Percentiles rank a stretch among this genome's conserved stretches.
phyloP scores from a whole-genome alignment of 1,140 invertebrate species.

The Hylaeus anthracinus region DNA sequence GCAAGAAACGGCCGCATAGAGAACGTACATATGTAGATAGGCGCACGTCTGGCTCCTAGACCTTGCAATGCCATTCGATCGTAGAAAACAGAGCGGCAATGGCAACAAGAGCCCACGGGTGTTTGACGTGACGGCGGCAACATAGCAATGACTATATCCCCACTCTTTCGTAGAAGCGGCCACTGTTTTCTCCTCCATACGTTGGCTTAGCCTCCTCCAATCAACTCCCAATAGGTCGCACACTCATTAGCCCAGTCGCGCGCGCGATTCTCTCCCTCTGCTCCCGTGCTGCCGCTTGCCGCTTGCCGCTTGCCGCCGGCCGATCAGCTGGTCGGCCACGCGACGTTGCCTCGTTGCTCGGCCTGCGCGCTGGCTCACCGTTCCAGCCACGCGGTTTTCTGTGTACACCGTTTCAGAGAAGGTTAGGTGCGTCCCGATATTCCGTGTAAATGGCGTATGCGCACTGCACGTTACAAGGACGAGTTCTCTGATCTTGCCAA shows the following conservation, averaged over 20 bases:
- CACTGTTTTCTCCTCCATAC: conserved; percentile 40
- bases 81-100: conserved; percentile 74
- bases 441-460: conserved; percentile 60
- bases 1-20: conserved; percentile 22
- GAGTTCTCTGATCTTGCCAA: conserved; percentile 38
- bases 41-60: conserved; percentile 76
- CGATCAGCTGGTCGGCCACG: conserved; percentile 74
- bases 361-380: conserved; percentile 46
- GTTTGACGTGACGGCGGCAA: conserved; percentile 70
- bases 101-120: conserved; percentile 59
- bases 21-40: background rate
- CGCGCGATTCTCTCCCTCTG: conserved; percentile 70
- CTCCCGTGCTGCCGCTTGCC: conserved; percentile 50
- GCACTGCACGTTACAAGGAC: conserved; percentile 64
- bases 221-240: conserved; percentile 77
- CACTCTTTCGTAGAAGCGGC: conserved; percentile 25
- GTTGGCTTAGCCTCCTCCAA: conserved; percentile 44
- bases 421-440: conserved; percentile 67
- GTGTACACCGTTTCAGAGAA: conserved; percentile 58
- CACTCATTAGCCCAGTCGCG: conserved; percentile 79
- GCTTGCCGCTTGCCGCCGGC: conserved; percentile 68
- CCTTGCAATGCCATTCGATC: conserved; percentile 83
- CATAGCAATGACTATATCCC: conserved; percentile 58
- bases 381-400: conserved; percentile 76
- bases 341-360: conserved; percentile 67